phyloP scores from a whole-genome alignment of 2,797 vertebrate species.

The Amniataba percoides region DNA sequence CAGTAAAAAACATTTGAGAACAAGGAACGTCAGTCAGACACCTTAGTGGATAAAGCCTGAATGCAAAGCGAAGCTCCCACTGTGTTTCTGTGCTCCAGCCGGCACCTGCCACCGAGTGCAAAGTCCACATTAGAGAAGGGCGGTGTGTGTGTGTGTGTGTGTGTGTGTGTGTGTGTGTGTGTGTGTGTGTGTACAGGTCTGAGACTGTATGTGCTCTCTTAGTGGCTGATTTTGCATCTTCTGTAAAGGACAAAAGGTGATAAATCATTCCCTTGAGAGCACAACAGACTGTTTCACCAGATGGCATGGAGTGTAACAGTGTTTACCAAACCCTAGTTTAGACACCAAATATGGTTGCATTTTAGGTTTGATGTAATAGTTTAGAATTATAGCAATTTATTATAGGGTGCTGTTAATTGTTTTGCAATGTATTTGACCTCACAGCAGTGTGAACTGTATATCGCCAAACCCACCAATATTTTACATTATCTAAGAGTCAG shows the following conservation, averaged over 20 bases:
- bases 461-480: background rate
- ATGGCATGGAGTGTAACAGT: background rate
- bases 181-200: background rate
- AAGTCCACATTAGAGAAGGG: background rate
- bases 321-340: slow-evolving; percentile 18
- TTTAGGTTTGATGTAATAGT: background rate
- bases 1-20: background rate
- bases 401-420: background rate
- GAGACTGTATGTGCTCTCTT: background rate
- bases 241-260: slow-evolving; percentile 12
- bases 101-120: background rate
- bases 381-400: background rate
- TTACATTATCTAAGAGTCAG: no score
- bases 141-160: background rate
- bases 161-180: no score
- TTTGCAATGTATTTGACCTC: background rate
- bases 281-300: slow-evolving; percentile 16
- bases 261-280: background rate
- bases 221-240: slow-evolving; percentile 7
- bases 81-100: slow-evolving; percentile 1
- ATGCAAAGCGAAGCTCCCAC: background rate
- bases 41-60: background rate
- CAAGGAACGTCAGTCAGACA: background rate
- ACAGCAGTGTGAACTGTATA: background rate
- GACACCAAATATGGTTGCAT: background rate